Evolutionary conservation across 2,113 vertebrate species (phyloP).

Genomic region (Rana temporaria): DNA sequence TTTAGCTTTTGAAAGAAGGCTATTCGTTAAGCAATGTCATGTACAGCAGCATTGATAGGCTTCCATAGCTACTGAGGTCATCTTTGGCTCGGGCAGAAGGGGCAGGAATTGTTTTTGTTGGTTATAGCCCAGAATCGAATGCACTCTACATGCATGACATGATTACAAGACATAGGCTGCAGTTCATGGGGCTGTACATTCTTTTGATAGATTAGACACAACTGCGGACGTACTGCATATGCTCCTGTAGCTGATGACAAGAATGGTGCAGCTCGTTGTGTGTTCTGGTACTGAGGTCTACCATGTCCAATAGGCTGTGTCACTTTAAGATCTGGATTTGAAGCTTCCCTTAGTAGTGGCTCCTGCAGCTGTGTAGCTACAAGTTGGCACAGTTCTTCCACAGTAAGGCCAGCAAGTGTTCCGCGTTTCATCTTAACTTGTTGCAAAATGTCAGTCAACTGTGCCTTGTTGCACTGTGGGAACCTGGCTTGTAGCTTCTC

Average conservation of each 20-base stretch:
- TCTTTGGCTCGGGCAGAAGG: conserved; percentile 34
- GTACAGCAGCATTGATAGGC: not conserved
- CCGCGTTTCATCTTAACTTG: conserved; percentile 89
- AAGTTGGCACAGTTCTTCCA: conserved; percentile 86
- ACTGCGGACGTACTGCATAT: conserved; percentile 71
- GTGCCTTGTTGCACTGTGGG: conserved; percentile 84
- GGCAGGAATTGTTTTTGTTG: conserved; percentile 12
- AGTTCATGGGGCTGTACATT: conserved; percentile 79
- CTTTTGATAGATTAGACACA: conserved; percentile 92
- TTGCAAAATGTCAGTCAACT: conserved; percentile 86
- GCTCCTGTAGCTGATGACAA: conserved; percentile 74
- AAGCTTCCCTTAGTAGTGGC: conserved; percentile 73
- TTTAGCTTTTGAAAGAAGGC: too few relatives aligned
- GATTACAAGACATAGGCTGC: conserved; percentile 83
- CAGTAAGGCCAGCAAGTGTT: conserved; percentile 87
- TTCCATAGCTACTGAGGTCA: not conserved
- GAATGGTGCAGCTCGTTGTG: conserved; percentile 58
- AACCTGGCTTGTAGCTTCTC: conserved; percentile 83
- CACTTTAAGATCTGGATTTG: conserved; percentile 64
- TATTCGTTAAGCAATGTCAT: too few relatives aligned
- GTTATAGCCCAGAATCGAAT: not conserved
- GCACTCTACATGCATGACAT: conserved; percentile 83
- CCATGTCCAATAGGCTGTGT: conserved; percentile 73
- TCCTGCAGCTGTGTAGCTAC: conserved; percentile 66
- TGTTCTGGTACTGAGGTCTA: conserved; percentile 69